These are phyloP conservation scores for Centropus bengalensis DNA, from an alignment of 2,113 vertebrate species.

Conservation along the genomic window DNA sequence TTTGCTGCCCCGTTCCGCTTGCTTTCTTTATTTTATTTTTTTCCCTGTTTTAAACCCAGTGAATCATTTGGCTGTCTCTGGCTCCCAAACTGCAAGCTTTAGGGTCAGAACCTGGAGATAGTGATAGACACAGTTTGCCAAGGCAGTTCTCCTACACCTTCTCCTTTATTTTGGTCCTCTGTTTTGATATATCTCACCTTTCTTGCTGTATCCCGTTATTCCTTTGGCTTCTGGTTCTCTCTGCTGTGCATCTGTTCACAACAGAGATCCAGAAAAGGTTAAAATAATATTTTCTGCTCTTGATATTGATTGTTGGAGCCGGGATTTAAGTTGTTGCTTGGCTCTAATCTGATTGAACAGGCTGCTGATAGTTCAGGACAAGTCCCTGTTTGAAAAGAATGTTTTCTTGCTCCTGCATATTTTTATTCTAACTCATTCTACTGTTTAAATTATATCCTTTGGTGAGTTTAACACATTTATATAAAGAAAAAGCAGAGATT, in stretches of 20 bases:
- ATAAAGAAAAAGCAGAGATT: constrained; percentile 17
- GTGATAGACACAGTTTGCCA: neutral
- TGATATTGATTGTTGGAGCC: neutral
- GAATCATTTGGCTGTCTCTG: neutral
- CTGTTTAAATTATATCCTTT: neutral
- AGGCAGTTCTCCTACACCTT: neutral
- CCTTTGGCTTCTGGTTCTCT: neutral
- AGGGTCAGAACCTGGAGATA: neutral
- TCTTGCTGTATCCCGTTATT: neutral
- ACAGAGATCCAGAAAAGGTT: neutral
- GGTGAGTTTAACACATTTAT: neutral
- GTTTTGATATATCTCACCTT: neutral
- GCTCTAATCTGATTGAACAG: constrained; percentile 44
- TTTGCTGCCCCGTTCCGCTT: neutral
- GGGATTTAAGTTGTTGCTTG: neutral
- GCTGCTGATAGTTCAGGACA: neutral
- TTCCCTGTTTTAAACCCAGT: neutral
- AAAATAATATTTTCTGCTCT: neutral
- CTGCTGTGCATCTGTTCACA: neutral
- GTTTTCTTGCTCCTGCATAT: neutral
- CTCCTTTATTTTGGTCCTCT: neutral
- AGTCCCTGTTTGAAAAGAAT: constrained; percentile 14
- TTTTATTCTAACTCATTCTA: constrained; percentile 13
- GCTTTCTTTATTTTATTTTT: too few relatives aligned
- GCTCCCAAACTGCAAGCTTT: neutral